Evolutionary conservation across 2,888 invertebrate genomes (phyloP), one percentile per base, ranked within the genome.

Genomic region (Zygogramma bicolorata): DNA sequence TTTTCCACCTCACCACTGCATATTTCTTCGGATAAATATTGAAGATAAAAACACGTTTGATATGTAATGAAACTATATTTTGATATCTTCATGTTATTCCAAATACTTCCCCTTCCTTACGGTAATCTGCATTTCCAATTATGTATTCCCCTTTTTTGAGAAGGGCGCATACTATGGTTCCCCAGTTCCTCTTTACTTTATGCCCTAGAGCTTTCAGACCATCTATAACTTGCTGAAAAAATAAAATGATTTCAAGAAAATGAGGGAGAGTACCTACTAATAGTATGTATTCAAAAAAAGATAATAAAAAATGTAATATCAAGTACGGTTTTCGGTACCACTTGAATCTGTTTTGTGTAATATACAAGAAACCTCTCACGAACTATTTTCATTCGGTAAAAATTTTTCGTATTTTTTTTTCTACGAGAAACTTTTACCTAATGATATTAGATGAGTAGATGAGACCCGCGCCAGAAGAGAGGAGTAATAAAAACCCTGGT

Each of bases 41-140:
- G 4, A 15, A 20, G 6, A 20, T 46, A 15, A 18, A 46, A 46
- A 46, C 15, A 27, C 10, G 22, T 53, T 13, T 2, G 27, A 25
- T 27, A 27, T n/a, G 27, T 22, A 13, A 10, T 20, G 8, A 22
- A 46, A 13, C 1, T 46, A 3, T 46, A 8, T 53, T 25, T 53
- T 53, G 13, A 53, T n/a, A 2, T 1, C 7, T 53, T 53, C 7
- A 53, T 53, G 53, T 59, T 7, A 59, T 59, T 59, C 94, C 97
- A 60, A 90, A 91, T 0, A 95, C 94, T 59, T 93, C 94, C 0
- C 96, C 95, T 5, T 92, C 91, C 86, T 96, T 96, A 73, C 96
- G 90, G 84, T 90, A 93, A 87, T 97, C 96, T 0, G 94, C 92
- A 85, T 95, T 95, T 0, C 93, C 94, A 80, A 89, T 91, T 58